Conservation (phyloP, 1,140 invertebrate genomes). For the Nylanderia fulva region DNA sequence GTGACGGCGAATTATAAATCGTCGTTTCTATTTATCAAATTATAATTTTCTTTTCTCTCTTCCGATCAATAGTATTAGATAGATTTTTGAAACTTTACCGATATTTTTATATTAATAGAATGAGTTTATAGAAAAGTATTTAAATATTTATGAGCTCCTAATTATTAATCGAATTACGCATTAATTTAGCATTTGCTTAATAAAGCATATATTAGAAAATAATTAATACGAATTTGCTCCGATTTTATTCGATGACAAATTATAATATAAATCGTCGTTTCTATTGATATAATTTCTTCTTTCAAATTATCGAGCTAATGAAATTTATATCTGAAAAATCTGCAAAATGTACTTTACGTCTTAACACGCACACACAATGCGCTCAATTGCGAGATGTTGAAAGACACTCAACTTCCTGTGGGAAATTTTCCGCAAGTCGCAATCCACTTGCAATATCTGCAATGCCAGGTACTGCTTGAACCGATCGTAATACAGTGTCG, state of each 20-base stretch:
- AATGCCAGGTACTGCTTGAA: conserved; percentile 16
- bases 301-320: background rate
- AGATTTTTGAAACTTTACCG: background rate
- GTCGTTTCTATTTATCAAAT: no score
- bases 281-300: background rate
- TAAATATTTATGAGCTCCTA: background rate
- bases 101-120: background rate
- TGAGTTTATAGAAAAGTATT: background rate
- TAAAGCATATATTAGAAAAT: conserved; percentile 1
- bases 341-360: background rate
- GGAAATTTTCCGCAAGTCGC: conserved; percentile 30
- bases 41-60: background rate
- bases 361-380: no score
- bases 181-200: background rate
- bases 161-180: conserved; percentile 6
- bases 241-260: no score
- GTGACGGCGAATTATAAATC: background rate
- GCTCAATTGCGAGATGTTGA: conserved; percentile 30
- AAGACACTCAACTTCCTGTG: conserved; percentile 22
- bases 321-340: no score
- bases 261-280: background rate
- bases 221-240: background rate
- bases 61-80: background rate
- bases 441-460: conserved; percentile 38
- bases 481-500: conserved; percentile 21